phyloP scores from a whole-genome alignment of 2,797 vertebrate genomes.

The Paguma larvata region DNA sequence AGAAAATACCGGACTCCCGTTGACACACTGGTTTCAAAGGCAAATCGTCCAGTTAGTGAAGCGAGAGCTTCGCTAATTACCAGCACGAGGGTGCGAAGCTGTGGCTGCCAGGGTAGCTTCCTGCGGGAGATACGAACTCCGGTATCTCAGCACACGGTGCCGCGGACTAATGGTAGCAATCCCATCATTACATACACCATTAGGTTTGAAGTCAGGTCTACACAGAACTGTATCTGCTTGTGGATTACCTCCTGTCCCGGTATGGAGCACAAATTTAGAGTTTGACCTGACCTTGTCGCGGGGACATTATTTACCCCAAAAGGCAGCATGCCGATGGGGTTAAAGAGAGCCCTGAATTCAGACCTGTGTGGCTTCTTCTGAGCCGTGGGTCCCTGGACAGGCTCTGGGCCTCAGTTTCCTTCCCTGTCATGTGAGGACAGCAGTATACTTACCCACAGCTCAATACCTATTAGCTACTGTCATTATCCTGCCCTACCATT shows the following conservation, averaged over 20 bases:
- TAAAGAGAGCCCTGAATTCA: constrained; percentile 40
- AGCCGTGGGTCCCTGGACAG: background rate
- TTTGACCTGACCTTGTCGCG: constrained; percentile 12
- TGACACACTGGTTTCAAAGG: constrained; percentile 51
- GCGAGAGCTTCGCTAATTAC: constrained; percentile 48
- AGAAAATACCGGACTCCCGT: background rate
- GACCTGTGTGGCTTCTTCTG: background rate
- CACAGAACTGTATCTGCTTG: constrained; percentile 47
- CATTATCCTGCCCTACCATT: constrained; percentile 1
- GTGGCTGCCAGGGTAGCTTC: constrained; percentile 44
- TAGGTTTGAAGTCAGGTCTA: constrained; percentile 59
- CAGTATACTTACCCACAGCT: background rate
- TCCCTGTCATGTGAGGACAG: background rate
- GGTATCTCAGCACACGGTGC: constrained; percentile 61
- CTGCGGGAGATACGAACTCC: constrained; percentile 36
- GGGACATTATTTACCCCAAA: background rate
- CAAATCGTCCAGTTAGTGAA: constrained; percentile 51
- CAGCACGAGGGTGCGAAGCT: constrained; percentile 13
- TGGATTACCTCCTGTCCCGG: background rate
- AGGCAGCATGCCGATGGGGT: background rate
- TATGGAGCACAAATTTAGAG: constrained; percentile 6
- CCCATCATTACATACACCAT: constrained; percentile 68
- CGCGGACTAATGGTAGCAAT: constrained; percentile 50
- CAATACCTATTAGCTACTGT: constrained; percentile 6
- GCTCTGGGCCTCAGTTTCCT: background rate